These are phyloP conservation scores for Anabas testudineus DNA, from an alignment of 2,797 vertebrate genomes.

Conservation along the genomic window DNA sequence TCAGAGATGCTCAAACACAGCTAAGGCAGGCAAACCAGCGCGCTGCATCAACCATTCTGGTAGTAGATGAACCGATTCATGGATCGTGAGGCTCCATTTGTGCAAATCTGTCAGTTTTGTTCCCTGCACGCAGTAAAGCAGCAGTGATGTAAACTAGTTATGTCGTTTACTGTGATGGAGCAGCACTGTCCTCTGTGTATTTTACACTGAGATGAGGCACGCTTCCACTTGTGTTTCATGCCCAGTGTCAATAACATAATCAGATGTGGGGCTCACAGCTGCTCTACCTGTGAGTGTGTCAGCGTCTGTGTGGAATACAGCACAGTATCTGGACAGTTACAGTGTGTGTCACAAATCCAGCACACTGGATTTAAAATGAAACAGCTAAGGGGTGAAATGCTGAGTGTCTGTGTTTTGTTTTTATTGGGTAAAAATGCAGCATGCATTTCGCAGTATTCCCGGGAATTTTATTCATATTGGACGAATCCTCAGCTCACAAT, in stretches of 20 bases:
- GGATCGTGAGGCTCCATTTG: slow-evolving; percentile 23
- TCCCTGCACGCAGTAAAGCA: slow-evolving; percentile 24
- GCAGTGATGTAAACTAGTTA: slow-evolving; percentile 57
- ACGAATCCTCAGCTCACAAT: background rate
- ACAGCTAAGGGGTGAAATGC: slow-evolving; percentile 1
- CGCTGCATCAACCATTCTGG: slow-evolving; percentile 33
- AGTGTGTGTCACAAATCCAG: slow-evolving; percentile 7
- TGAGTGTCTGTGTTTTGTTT: background rate
- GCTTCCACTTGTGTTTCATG: slow-evolving; percentile 72
- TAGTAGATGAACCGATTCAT: slow-evolving; percentile 41
- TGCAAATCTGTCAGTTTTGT: slow-evolving; percentile 45
- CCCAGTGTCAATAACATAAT: slow-evolving; percentile 74
- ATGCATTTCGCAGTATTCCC: no score
- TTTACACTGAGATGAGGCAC: slow-evolving; percentile 59
- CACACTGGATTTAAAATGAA: slow-evolving; percentile 16
- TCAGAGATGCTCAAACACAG: slow-evolving; percentile 59
- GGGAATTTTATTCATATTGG: no score
- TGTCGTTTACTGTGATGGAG: slow-evolving; percentile 63
- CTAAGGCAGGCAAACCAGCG: slow-evolving; percentile 46
- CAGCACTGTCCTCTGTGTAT: slow-evolving; percentile 55
- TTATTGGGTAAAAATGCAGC: background rate
- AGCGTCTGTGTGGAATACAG: slow-evolving; percentile 10
- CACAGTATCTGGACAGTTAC: slow-evolving; percentile 3
- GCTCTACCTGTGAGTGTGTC: slow-evolving; percentile 48
- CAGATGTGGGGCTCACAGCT: slow-evolving; percentile 68